Percentiles rank a stretch among this genome's conserved stretches.
These are phyloP conservation scores for Branchipolynoe longqiensis DNA, from an alignment of 2,888 invertebrate species.

Conservation along the genomic window DNA sequence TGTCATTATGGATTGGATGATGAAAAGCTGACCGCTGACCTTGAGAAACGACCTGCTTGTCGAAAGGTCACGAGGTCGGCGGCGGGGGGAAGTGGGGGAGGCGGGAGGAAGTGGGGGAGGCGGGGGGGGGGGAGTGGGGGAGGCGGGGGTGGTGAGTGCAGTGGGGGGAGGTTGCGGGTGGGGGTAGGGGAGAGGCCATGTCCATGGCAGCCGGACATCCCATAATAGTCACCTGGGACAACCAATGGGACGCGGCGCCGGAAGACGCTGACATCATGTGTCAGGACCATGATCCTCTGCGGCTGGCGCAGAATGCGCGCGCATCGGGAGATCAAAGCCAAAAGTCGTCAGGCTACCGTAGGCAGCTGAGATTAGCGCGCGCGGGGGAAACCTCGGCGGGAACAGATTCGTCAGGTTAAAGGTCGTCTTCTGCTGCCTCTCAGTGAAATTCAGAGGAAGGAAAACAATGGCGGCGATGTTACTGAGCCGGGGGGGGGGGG, in stretches of 20 bases:
- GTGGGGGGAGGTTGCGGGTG: no score
- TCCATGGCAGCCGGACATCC: conserved; percentile 50
- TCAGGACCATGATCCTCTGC: conserved; percentile 52
- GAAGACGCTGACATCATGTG: conserved; percentile 54
- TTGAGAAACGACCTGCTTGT: conserved; percentile 54
- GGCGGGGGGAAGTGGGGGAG: background rate
- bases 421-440: background rate
- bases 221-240: conserved; percentile 55
- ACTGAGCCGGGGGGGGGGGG: no score
- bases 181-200: background rate
- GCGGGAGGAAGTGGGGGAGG: background rate
- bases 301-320: conserved; percentile 48
- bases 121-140: conserved; percentile 1
- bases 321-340: conserved; percentile 34
- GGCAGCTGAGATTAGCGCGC: conserved; percentile 12
- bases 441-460: conserved; percentile 30
- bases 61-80: conserved; percentile 41
- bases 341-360: conserved; percentile 11
- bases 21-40: conserved; percentile 38
- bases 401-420: no score
- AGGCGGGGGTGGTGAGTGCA: background rate
- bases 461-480: conserved; percentile 9
- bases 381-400: no score
- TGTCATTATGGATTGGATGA: conserved; percentile 45
- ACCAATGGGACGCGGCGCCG: conserved; percentile 45